Evolutionary conservation across 1,140 invertebrate species (phyloP), one percentile per base, ranked within the genome.

Genomic region (Papilio polyxenes): DNA sequence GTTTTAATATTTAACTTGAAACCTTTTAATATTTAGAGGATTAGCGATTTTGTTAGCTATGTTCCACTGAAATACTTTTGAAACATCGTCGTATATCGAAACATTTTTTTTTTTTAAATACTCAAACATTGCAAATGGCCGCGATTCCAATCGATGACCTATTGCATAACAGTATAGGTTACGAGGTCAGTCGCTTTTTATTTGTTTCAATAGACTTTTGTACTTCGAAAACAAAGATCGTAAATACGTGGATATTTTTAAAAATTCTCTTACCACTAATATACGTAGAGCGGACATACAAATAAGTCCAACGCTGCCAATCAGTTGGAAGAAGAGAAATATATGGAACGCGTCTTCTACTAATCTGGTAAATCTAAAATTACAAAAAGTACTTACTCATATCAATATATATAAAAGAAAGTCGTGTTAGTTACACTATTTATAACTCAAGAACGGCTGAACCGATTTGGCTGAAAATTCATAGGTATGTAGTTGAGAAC

Each of bases 201-300:
- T 65, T 65, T 23, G 10, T 65, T 65, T 11, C 23, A 20, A 59
- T 59, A 59, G 56, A 59, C 62, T 65, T 65, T 65, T 31, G 62
- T 65, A 37, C 11, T 15, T 65, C 62, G 23, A 65, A 65, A 65
- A 65, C 62, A 65, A 65, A 65, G 23, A 5, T 65, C 7, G n/a
- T 59, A 20, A 59, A 72, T 31, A 65, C 13, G 31, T 72, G 23
- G 11, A 72, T 72, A 40, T 72, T 53, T 53, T 2, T 15, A 75
- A 3, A 15, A 81, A 49, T 48, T 77, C 4, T 87, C 89, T 89
- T 85, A 94, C 92, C 31, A 90, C 90, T 49, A 93, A 81, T 80
- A 94, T 90, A 9, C 91, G 86, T 59, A 94, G 86, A 49, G 93
- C 92, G 7, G 91, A 92, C 93, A 94, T 94, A 72, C 92, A 93